Evolutionary conservation across 2,113 vertebrate species (phyloP), one percentile per base, ranked within the genome.

Genomic region (Lates calcarifer): DNA sequence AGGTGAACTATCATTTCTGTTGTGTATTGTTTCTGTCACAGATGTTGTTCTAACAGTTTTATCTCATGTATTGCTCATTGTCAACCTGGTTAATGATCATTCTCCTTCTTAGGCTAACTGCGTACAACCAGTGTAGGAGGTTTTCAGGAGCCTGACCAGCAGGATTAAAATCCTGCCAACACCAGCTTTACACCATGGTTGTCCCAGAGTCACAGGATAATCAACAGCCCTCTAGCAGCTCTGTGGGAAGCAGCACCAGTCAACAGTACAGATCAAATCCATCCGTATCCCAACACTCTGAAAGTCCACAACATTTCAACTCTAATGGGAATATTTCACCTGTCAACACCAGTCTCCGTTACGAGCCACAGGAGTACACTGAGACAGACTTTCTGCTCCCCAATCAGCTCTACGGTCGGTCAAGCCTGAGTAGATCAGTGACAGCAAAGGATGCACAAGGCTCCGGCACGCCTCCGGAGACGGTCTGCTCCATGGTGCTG

Each of bases 401-500:
- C 10, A 87, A 43, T 66, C 72, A 87, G 65, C 71, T 64, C 31
- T 85, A 76, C 3, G 33, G 80, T n/a, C 62, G 62, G 22, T 82
- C 84, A 31, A 79, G 35, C 7, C 5, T 73, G 9, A 81, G 55
- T n/a, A 31, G 28, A 43, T 55, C 77, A 15, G 6, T 1, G 3
- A 65, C 29, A 8, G 41, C 58, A 28, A 81, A 81, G 31, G 75
- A 80, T 66, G 26, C 63, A 26, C 47, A 24, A 17, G 60, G 63
- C n/a, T 17, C 78, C 2, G 6, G 29, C 31, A 76, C 74, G 62
- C 88, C 73, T 1, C 47, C 51, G 2, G 95, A 95, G 87, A 84
- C 94, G 0, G 14, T 85, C 10, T 85, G 93, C 74, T 92, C 94
- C 84, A 95, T 96, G 83, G 75, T 93, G 11, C 84, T 95, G 79